Base-by-base conservation (phyloP, 2,113 vertebrate species). In the Pollimyrus isidori region DNA sequence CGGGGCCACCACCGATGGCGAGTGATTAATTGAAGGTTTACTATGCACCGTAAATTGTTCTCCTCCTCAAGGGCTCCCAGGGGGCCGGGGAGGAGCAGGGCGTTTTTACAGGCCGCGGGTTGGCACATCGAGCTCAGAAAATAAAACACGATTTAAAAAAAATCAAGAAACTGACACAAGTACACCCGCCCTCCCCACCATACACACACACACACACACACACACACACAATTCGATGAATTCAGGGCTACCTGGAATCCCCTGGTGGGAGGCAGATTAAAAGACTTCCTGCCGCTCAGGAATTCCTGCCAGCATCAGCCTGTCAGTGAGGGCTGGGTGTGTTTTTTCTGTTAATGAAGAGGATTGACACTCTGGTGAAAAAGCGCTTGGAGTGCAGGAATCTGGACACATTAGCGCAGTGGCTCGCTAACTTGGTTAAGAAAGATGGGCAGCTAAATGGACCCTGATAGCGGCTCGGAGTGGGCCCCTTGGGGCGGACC, bases 1-100 rank as follows among this genome's bases (percentile, higher is more conserved):
- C 96, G 96, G 96, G 96, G 95, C 95, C 96, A 95, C 95, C 94
- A 62, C 91, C 92, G 94, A 91, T 95, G 92, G 96, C 96, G 95
- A 94, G 94, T 98, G 97, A 98, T 97, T 97, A 97, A 99, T 98
- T 93, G 94, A 95, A 95, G 97, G 97, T 96, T 97, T 96, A 97
- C 95, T 92, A 95, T 95, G 94, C 94, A 91, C 94, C 90, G 97
- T 98, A 97, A 99, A 98, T 98, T 96, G 95, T 96, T 95, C 96
- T 95, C 93, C 94, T 94, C 93, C 93, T 93, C 93, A 91, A 95
- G 65, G 42, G 93, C 94, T 95, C 95, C 94, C 94, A 89, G 26
- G 94, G 92, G 94, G 91, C 90, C 91, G 50, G 50, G 91, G 90
- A 91, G 94, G 92, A 80, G 35, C 35, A 80, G 17, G 73, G 73